Evolutionary conservation across 2,888 invertebrate species (phyloP), one percentile per base, ranked within the genome.

Genomic region (Chaitophorus viminalis): DNA sequence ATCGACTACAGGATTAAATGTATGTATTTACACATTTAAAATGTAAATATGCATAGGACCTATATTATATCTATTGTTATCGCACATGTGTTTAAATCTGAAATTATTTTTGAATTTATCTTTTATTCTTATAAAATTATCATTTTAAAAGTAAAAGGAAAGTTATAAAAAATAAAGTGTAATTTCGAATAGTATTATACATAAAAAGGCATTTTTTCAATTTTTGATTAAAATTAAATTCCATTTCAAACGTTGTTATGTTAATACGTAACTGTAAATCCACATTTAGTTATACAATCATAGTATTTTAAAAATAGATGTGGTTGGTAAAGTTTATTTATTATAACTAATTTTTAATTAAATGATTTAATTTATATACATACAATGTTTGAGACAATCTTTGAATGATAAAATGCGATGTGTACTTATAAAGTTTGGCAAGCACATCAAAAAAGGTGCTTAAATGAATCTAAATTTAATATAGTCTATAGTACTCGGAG

Each of bases 381-480:
- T 17, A 82, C 14, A n/a, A 82, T n/a, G 11, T n/a, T 31, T 0
- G n/a, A 25, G 82, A 52, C 1, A 25, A 29, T 79, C 36, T 70
- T 82, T 31, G 25, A 68, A 31, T 31, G 82, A 70, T 82, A 31
- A 31, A 70, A 31, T 52, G 21, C 72, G 33, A 54, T 82, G 82
- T 52, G 60, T 21, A 75, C 60, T 83, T 83, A 29, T 14, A 8
- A 21, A 83, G 75, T 75, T 39, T 75, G 74, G 75, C 60, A 75
- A 60, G 36, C 82, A 29, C 18, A n/a, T 17, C 70, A 4, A 17
- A 68, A 21, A 0, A 54, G 52, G 72, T 18, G 54, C 72, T 52
- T 82, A 74, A 72, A 72, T 36, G 21, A 82, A 72, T 82, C 33
- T 52, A 72, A 54, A 82, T 82, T 82, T 82, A 82, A 82, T 82